phyloP scores from a whole-genome alignment of 2,797 vertebrate genomes.

The Schizopygopsis malacanthus region DNA sequence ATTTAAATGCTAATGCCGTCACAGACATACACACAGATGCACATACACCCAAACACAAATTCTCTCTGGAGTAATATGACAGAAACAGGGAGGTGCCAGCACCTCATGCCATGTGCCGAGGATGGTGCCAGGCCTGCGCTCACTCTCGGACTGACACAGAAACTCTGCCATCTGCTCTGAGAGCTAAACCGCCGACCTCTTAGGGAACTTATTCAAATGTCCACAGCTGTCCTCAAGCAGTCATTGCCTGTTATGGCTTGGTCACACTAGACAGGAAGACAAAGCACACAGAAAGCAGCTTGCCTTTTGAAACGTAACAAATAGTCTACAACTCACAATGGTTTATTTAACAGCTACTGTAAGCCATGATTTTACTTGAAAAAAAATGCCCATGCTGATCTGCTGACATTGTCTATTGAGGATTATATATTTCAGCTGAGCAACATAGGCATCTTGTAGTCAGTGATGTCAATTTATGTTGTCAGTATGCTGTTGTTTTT shows the following conservation, averaged over 20 bases:
- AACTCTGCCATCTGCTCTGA: no score
- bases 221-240: no score
- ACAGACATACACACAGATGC: constrained; percentile 38
- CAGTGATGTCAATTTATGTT: neutral
- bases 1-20: constrained; percentile 33
- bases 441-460: neutral
- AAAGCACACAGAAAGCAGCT: no score
- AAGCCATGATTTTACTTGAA: neutral
- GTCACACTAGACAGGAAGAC: no score
- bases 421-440: neutral
- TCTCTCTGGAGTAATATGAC: constrained; percentile 46
- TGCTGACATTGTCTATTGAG: neutral
- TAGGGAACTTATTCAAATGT: no score
- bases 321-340: no score
- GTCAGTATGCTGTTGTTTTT: neutral
- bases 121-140: no score
- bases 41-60: constrained; percentile 24
- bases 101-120: constrained; percentile 3
- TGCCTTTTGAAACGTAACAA: no score
- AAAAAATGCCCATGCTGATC: neutral
- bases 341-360: no score
- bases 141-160: no score
- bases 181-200: no score
- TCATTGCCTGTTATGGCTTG: no score
- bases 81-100: constrained; percentile 40